phyloP scores from a whole-genome alignment of 2,113 vertebrate species.

The Morone chrysops region DNA sequence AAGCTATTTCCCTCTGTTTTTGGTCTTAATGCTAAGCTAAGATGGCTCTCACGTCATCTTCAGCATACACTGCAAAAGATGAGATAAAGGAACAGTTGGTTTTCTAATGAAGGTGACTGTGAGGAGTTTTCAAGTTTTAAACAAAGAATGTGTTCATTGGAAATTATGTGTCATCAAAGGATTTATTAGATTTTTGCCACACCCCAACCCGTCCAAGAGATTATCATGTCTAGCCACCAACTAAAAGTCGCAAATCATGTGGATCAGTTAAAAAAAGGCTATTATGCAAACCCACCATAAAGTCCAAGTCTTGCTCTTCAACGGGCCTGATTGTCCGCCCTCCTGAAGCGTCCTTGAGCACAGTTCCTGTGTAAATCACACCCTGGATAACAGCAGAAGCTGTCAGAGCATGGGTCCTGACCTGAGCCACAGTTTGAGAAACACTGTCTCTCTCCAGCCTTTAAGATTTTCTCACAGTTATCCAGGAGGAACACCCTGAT shows the following conservation, averaged over 20 bases:
- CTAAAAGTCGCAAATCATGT: conserved; percentile 14
- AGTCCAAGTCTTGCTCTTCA: conserved; percentile 31
- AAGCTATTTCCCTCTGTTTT: not conserved
- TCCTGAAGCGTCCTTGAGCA: conserved; percentile 59
- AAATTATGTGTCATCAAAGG: not conserved
- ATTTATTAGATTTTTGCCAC: not conserved
- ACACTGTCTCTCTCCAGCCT: conserved; percentile 50
- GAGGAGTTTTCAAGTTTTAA: not conserved
- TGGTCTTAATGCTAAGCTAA: conserved; percentile 2
- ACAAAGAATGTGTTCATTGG: not conserved
- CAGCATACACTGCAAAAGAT: not conserved
- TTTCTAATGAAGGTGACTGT: not conserved
- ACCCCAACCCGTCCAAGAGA: not conserved
- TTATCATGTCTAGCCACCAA: conserved; percentile 34
- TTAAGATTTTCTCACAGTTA: conserved; percentile 70
- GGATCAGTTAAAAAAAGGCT: conserved; percentile 8
- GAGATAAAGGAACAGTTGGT: not conserved
- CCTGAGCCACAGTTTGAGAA: conserved; percentile 45
- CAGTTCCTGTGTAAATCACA: conserved; percentile 54
- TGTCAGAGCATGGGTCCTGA: conserved; percentile 31
- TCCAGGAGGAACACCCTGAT: conserved; percentile 73
- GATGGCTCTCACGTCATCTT: no score
- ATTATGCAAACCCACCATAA: conserved; percentile 7
- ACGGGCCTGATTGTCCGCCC: conserved; percentile 14
- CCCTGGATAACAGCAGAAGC: conserved; percentile 36